Evolutionary conservation across 2,797 vertebrate genomes (phyloP).

Genomic region (Cuniculus paca): DNA sequence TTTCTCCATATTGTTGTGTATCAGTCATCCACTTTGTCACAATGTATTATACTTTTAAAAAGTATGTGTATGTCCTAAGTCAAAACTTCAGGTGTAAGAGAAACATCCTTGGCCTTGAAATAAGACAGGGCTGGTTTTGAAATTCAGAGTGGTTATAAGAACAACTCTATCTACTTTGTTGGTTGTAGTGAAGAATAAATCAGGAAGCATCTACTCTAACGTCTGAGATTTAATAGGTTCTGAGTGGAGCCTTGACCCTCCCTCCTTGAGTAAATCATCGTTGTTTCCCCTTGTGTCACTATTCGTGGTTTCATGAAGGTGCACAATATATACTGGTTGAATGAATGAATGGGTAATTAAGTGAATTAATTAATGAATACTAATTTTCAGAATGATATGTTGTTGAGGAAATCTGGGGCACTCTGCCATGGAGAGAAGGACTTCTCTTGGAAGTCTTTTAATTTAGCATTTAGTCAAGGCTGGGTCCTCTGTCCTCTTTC

Average conservation of each 20-base stretch:
- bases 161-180: background rate
- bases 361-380: constrained; percentile 18
- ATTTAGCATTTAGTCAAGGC: constrained; percentile 4
- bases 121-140: background rate
- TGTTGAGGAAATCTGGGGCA: background rate
- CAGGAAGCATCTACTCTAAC: background rate
- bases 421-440: background rate
- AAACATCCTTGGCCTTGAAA: constrained; percentile 17
- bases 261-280: constrained; percentile 19
- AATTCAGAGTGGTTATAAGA: background rate
- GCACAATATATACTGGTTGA: background rate
- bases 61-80: background rate
- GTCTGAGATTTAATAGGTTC: background rate
- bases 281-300: background rate
- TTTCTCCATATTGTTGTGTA: background rate
- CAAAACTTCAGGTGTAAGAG: background rate
- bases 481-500: constrained; percentile 28
- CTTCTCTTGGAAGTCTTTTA: constrained; percentile 45
- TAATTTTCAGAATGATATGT: constrained; percentile 34
- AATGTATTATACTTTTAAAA: background rate
- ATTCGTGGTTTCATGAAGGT: background rate
- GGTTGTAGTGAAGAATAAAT: constrained; percentile 50
- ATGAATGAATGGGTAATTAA: constrained; percentile 4
- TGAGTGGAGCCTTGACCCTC: background rate
- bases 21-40: background rate